Base-by-base conservation (phyloP, 2,113 vertebrate species). In the Gasterosteus aculeatus region DNA sequence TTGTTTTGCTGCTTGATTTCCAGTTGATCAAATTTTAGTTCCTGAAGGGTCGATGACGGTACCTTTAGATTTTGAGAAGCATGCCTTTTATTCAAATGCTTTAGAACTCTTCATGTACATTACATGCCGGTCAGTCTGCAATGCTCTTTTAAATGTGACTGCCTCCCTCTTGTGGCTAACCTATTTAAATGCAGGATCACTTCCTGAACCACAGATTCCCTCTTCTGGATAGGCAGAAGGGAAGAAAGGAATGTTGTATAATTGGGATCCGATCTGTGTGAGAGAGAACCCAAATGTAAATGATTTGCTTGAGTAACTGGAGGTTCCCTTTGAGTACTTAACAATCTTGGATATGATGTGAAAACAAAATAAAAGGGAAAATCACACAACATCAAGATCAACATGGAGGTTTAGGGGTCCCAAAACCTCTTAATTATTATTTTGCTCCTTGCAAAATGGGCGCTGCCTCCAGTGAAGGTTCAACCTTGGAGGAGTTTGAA, bases 141-240 rank as follows among this genome's bases (percentile, higher is more conserved):
- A 47, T 75, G 60, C 0, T 60, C 33, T 56, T 65, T 77, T 56
- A 42, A 60, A 61, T 80, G 69, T 5, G 16, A 81, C 65, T 92
- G 84, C 61, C 88, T 83, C 93, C 93, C 91, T 83, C 93, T 90
- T 70, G 83, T 92, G 92, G 91, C 57, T 14, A 4, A 18, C 78
- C 8, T 44, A 12, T 44, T 44, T 44, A 84, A 89, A 57, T 80
- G 69, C 79, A 85, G 31, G 33, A 10, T 18, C 67, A 67, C 59
- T 78, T 64, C 38, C 71, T 46, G 42, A 70, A 60, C 41, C 44
- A 29, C 49, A 31, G 18, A 39, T 33, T 51, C 35, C 51, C 64
- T 57, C 12, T 29, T 46, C 26, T 26, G 31, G 64, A 57, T 44
- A n/a, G 29, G 53, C 15, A 12, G 38, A 19, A 7, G 2, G 38